Base-by-base conservation (phyloP, 2,797 vertebrate species). In the Cottoperca gobio region DNA sequence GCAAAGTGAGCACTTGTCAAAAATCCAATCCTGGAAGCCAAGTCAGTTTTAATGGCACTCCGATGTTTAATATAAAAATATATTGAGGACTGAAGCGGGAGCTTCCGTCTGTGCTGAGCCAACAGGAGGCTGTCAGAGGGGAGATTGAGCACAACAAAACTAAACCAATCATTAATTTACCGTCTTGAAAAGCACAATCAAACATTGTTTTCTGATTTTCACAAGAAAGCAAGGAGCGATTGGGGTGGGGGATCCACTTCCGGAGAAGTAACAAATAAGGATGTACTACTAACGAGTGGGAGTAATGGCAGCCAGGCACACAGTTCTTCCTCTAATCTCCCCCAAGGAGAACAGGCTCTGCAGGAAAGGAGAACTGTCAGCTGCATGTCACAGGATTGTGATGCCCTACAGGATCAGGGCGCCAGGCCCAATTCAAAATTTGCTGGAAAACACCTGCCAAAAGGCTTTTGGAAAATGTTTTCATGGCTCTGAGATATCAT, bases 1-100 rank as follows among this genome's bases (percentile, higher is more conserved):
- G 77, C 79, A 87, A 87, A 92, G 85, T 84, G 88, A 92, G 79
- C 78, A 82, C 76, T 85, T 86, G 89, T 91, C 92, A 92, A 81
- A 87, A 90, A 91, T 83, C 68, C 83, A 88, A 89, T 90, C 73
- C 65, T 84, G 57, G 43, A 65, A 54, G 60, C 65, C 59, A 26
- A 54, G 70, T 85, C 63, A 57, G 77, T 84, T 85, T 87, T 82
- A 91, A 91, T 82, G 84, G 67, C 70, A 79, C 59, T 52, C 43
- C 62, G 39, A 26, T 71, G 48, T 89, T 81, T 88, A 85, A 88
- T 81, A 91, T 81, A 70, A 75, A 79, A 86, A 86, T 84, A 88
- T 89, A 92, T 86, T 82, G 86, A 79, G 71, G 73, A 81, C 73
- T 60, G 76, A 89, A 78, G 76, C 66, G 40, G 46, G 35, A 78